phyloP scores from a whole-genome alignment of 2,888 invertebrate species.

The Crossocerus cetratus region DNA sequence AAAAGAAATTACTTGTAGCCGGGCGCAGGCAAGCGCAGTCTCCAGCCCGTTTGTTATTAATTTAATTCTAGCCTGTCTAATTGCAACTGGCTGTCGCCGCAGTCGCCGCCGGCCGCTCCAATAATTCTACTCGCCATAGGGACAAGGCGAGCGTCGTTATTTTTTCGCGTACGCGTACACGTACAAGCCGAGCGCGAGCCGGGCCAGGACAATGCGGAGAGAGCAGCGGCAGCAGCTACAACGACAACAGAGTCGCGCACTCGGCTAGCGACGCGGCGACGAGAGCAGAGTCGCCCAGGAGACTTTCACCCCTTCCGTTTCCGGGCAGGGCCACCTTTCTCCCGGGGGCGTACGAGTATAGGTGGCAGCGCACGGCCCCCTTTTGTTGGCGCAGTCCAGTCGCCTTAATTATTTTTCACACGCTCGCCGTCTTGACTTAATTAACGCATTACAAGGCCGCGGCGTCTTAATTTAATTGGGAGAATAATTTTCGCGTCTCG shows the following conservation, averaged over 20 bases:
- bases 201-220: conserved; percentile 36
- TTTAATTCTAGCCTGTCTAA: conserved; percentile 50
- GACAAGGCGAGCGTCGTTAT: conserved; percentile 31
- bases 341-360: conserved; percentile 1
- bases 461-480: conserved; percentile 54
- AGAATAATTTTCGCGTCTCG: conserved; percentile 38
- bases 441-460: conserved; percentile 48
- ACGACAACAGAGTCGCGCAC: conserved; percentile 22
- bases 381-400: conserved; percentile 41
- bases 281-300: conserved; percentile 20
- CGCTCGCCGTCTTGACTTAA: conserved; percentile 55
- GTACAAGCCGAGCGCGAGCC: too few relatives aligned
- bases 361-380: conserved; percentile 24
- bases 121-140: conserved; percentile 36
- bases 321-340: conserved; percentile 29
- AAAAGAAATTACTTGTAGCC: conserved; percentile 44
- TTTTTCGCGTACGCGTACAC: conserved; percentile 25
- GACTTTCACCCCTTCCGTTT: conserved; percentile 29
- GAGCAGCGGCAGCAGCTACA: conserved; percentile 28
- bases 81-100: conserved; percentile 24
- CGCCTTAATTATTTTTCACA: conserved; percentile 57
- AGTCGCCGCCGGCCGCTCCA: conserved; percentile 13
- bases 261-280: too few relatives aligned
- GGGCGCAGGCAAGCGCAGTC: conserved; percentile 2
- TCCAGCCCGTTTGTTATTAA: conserved; percentile 42